Evolutionary conservation across 2,888 invertebrate species (phyloP), one percentile per base, ranked within the genome.

Genomic region (Eutolmus rufibarbis): DNA sequence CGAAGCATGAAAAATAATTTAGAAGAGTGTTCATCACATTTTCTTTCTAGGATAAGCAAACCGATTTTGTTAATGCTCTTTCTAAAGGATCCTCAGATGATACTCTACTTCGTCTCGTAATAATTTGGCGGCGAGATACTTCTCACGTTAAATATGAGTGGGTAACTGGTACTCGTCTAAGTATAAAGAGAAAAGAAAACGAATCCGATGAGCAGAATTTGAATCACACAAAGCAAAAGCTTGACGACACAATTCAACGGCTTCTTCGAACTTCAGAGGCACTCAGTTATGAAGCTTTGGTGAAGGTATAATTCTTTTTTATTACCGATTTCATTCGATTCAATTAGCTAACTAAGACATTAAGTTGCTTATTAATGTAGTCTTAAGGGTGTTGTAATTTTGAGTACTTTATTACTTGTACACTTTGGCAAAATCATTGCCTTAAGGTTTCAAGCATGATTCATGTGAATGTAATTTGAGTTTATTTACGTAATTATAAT

Each of bases 101-200:
- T 89, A 95, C 96, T 81, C 93, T 96, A 74, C 93, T 97, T 88
- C 95, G 97, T 89, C 95, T 98, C 88, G 98, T 97, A 1, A 96
- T 98, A 77, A 95, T 98, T 89, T 98, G 98, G 98, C 95, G 98
- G 1, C 95, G 96, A 66, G 98, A 98, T 91, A 94, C 96, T 12
- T 95, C 95, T n/a, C 96, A 96, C 89, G 93, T 98, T 14, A 97
- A 97, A 90, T 98, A 97, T 92, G 98, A 98, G 92, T 98, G 98
- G 98, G 94, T 94, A 79, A 93, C 93, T 90, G 93, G 93, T 19
- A 90, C 91, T 8, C 90, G 91, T 84, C 87, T 91, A 74, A 88
- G 91, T 90, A 87, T 92, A 88, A 90, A 92, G 89, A 43, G 91
- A 88, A 92, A 91, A 23, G 90, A 91, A 40, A 91, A 91, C 87